Evolutionary conservation across 2,113 vertebrate species (phyloP), one percentile per base, ranked within the genome.

Genomic region (Aleadryas rufinucha): DNA sequence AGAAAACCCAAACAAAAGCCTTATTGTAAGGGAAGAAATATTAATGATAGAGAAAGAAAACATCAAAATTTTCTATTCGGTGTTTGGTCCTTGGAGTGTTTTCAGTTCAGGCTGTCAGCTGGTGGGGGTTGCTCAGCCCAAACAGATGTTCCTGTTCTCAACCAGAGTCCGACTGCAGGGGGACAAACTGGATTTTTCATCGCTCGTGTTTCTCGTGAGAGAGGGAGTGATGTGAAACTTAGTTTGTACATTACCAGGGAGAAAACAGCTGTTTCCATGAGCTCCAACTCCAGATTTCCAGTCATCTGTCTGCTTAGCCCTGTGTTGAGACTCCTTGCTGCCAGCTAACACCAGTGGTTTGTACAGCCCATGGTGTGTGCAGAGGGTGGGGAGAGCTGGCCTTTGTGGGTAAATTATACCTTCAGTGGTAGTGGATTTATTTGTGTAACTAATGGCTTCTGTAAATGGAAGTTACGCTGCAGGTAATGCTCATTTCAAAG

Each of bases 241-340:
- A 13, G 78, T 85, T 91, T 76, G 35, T 69, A 16, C 35, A 18
- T 92, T 95, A 71, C 83, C 88, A 56, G 88, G 30, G 93, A 97
- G 95, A 88, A 92, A 93, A 89, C 95, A 95, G 90, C 83, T 95
- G 95, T 80, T 74, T 96, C 35, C 49, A 33, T 2, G 19, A 81
- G 88, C 71, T 78, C 50, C 15, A 13, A 1, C 30, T 76, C 11
- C 54, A 60, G 19, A 11, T 89, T 93, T 81, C 49, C 61, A 82
- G 53, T 13, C 24, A 3, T 88, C 45, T 60, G 77, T 44, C 23
- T 56, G 44, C 52, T 50, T 6, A 45, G 68, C 22, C 0, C 31
- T 31, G 24, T 4, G 2, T 20, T 5, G 6, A 20, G 66, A 4
- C 16, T 14, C 26, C 26, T 42, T 14, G 60, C 33, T 68, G 82